Percentiles rank a stretch among this genome's conserved stretches.
Evolutionary conservation across 2,797 vertebrate species (phyloP).

Genomic region (Chloroceryle inda): DNA sequence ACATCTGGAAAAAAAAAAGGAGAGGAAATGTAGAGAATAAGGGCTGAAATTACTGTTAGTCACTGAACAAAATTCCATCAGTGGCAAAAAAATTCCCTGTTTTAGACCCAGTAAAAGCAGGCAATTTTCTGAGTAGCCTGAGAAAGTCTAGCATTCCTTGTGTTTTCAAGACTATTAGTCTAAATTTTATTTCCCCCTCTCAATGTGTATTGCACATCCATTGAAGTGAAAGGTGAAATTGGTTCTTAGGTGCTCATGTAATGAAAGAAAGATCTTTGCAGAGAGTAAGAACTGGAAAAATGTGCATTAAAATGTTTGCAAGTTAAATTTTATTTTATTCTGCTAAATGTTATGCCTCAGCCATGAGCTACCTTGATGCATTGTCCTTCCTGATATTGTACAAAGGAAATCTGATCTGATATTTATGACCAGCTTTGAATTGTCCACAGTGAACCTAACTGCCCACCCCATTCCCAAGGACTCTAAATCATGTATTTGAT

Average conservation of each 20-base stretch:
- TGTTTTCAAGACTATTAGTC: not conserved
- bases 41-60: not conserved
- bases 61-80: not conserved
- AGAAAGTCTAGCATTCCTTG: not conserved
- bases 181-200: too few relatives aligned
- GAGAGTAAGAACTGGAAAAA: not conserved
- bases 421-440: not conserved
- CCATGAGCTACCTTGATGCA: not conserved
- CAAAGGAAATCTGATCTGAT: not conserved
- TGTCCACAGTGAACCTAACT: not conserved
- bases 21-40: not conserved
- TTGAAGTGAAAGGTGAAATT: not conserved
- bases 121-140: not conserved
- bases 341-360: not conserved
- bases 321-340: not conserved
- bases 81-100: accelerated
- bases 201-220: too few relatives aligned
- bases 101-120: not conserved
- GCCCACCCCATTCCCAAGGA: not conserved
- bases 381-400: not conserved
- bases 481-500: not conserved
- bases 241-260: not conserved
- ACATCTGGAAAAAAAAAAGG: not conserved
- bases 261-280: not conserved
- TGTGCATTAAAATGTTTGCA: not conserved